Percentiles rank a stretch among this genome's conserved stretches.
These are phyloP conservation scores for Chymomyza amoena DNA, from an alignment of 2,888 invertebrate species.

Conservation along the genomic window DNA sequence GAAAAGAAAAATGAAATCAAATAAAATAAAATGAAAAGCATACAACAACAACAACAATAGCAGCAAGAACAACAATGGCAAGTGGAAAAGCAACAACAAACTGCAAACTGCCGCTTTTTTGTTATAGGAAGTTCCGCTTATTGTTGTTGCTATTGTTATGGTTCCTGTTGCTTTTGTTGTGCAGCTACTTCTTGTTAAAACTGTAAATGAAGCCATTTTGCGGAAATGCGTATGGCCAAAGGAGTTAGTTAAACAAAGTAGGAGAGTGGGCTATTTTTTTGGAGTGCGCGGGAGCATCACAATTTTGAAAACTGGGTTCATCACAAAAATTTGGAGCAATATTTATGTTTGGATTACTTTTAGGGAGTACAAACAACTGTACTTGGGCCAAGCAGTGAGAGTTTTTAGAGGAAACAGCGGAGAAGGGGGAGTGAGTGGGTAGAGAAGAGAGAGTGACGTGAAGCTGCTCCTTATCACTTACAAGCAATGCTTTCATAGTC, in stretches of 20 bases:
- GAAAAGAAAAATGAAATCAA: neutral
- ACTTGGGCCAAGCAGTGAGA: neutral
- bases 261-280: too few species aligned
- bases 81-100: neutral
- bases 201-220: conserved; percentile 60
- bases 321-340: too few species aligned
- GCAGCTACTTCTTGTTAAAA: conserved; percentile 5
- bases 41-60: neutral
- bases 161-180: neutral
- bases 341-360: neutral
- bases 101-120: conserved; percentile 22
- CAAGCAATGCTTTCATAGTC: too few species aligned
- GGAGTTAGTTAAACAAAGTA: neutral
- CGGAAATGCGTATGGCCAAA: neutral
- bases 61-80: neutral
- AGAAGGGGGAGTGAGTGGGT: too few species aligned
- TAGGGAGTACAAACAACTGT: neutral
- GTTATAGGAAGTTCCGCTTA: conserved; percentile 26
- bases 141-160: conserved; percentile 25
- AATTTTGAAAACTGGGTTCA: too few species aligned
- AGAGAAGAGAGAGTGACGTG: too few species aligned
- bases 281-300: too few species aligned
- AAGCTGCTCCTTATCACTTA: too few species aligned
- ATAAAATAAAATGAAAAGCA: neutral
- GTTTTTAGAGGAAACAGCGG: too few species aligned